Base-by-base conservation (phyloP, 53 echinoderm and acorn worm genomes). In the Holothuria scabra region DNA sequence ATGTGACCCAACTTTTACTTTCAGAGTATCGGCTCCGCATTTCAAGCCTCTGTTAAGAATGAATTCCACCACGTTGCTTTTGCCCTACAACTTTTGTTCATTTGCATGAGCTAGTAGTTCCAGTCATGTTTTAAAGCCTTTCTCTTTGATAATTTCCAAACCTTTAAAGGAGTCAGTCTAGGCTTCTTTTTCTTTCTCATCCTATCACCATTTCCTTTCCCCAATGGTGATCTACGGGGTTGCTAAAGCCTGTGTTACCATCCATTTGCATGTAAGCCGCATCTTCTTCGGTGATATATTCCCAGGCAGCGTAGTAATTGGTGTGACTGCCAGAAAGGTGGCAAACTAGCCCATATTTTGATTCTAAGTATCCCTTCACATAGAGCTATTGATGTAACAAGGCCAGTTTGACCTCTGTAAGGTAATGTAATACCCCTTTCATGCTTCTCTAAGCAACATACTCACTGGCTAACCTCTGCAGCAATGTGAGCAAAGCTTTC, bases 251-350 rank as follows among this genome's bases (percentile, higher is more conserved):
- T 23, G 85, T 61, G 34, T 85, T 74, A 34, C 61, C 34, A 46
- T 19, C 56, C 21, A 74, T 74, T 22, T 85, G 60, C 12, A 85
- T 28, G 8, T 60, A 44, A 13, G 8, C 13, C 1, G 20, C 3
- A 28, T 85, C 85, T 60, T 85, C 85, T 59, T 85, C 74, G 0
- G 13, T 57, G 7, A 60, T 62, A 60, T 85, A 85, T 34, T 85
- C 31, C 74, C 74, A 85, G 20, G 85, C 85, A 20, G 31, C 60
- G 62, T 70, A 85, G 74, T 74, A 85, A 21, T 85, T 85, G 28
- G 21, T 28, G 30, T 70, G 84, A 21, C 68, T 4, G 56, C 29
- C 26, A 20, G 84, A 84, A 84, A 84, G 70, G 67, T 84, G 52
- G 1, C 28, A 68, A 29, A 18, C 22, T 20, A 76, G n/a, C 28